A percentile compares a stretch with the other conserved stretches of the same genome.
phyloP scores from a whole-genome alignment of 2,797 vertebrate species.

The Chaetophractus vellerosus region DNA sequence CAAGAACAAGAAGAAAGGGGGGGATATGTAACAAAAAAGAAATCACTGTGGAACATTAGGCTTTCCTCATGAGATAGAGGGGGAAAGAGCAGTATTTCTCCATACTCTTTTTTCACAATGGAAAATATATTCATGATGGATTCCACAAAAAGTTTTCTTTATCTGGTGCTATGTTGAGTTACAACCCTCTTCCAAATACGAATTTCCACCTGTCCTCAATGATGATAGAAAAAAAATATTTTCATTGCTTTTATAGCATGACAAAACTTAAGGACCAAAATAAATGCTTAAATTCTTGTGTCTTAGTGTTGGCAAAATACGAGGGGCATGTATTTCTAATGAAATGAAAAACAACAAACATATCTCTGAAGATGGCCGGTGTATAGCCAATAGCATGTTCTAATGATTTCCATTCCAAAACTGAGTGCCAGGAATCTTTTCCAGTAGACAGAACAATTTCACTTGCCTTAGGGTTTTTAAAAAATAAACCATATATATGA shows the following conservation, averaged over 20 bases:
- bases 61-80: slow-evolving; percentile 9
- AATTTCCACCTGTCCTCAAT: not conserved
- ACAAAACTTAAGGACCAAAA: slow-evolving; percentile 55
- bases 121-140: slow-evolving; percentile 5
- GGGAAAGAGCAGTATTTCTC: not conserved
- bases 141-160: not conserved
- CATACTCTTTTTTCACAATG: not conserved
- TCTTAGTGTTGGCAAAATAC: slow-evolving; percentile 61
- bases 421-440: slow-evolving; percentile 48
- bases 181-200: not conserved
- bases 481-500: slow-evolving; percentile 51
- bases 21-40: no score
- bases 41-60: not conserved
- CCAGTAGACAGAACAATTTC: slow-evolving; percentile 55
- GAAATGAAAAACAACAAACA: not conserved
- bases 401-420: slow-evolving; percentile 22
- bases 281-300: slow-evolving; percentile 34
- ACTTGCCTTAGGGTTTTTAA: slow-evolving; percentile 47
- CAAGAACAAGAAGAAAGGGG: no score
- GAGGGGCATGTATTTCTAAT: slow-evolving; percentile 42
- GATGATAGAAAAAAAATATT: not conserved
- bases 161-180: not conserved
- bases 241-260: slow-evolving; percentile 38
- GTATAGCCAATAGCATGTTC: not conserved
- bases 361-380: not conserved